Base-by-base conservation (phyloP, 2,113 vertebrate genomes). In the Oceanodroma tethys region DNA sequence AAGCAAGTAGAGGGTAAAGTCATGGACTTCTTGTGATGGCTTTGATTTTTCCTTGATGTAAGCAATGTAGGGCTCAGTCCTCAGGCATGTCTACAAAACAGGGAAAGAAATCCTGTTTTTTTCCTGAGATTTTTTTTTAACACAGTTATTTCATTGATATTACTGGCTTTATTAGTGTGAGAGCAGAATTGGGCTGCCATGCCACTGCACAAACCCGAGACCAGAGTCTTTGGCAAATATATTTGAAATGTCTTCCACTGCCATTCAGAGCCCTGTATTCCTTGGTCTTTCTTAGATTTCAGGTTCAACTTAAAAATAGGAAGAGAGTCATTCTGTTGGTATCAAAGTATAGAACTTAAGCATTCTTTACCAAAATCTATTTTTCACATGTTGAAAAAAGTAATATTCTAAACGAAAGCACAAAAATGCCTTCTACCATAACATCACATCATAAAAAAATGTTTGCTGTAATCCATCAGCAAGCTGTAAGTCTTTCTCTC, bases 391-490 rank as follows among this genome's bases (percentile, higher is more conserved):
- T 48, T 75, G 34, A 45, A 38, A 48, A 75, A 53, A 71, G 22
- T 53, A 62, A 56, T 56, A 40, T 30, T 59, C 11, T 52, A 40
- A 86, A 73, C 53, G 59, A 43, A 25, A 58, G 22, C 47, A 32
- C 29, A 66, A 68, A 73, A 59, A 53, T 58, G 13, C 7, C 5
- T 32, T 93, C 38, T 60, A 20, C 30, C 7, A 11, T 85, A 79
- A 12, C 12, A 34, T 72, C 14, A 16, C 27, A 81, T 70, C 7
- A 15, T 62, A 71, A 90, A 86, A 74, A 80, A 45, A 42, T n/a
- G 50, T 74, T 93, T 93, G 70, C 92, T 94, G 29, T 96, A 95
- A 94, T 97, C 84, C 74, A 79, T 96, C 88, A 93, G 72, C 74
- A 88, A 84, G 32, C 73, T 96, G 32, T 85, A 45, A 96, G n/a